phyloP scores from a whole-genome alignment of 2,797 vertebrate species.

The Lithobates sylvaticus region DNA sequence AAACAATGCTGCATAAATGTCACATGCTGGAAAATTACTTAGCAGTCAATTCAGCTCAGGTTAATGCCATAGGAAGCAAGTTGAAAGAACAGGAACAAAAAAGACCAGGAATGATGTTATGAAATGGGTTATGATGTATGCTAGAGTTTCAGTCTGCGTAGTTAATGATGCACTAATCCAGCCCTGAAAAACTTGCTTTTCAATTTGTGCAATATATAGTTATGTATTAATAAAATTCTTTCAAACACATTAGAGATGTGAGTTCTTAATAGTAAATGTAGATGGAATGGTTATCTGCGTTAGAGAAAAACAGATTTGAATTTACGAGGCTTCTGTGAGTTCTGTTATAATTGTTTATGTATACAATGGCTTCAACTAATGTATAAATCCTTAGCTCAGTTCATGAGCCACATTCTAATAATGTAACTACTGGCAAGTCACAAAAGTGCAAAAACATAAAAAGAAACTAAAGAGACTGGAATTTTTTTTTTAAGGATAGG shows the following conservation, averaged over 20 bases:
- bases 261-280: not conserved
- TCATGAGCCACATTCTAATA: no score
- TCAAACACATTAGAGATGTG: not conserved
- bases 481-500: no score
- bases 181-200: constrained; percentile 43
- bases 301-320: not conserved
- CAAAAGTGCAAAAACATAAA: no score
- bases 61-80: constrained; percentile 10
- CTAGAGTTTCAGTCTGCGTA: not conserved
- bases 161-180: constrained; percentile 47
- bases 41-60: not conserved
- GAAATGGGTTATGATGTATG: constrained; percentile 6
- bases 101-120: not conserved
- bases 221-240: constrained; percentile 56
- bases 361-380: not conserved
- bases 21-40: not conserved
- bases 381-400: not conserved
- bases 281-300: not conserved
- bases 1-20: not conserved
- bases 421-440: no score
- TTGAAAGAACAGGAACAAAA: not conserved
- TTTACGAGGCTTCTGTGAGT: not conserved
- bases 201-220: constrained; percentile 54
- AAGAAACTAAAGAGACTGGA: no score
- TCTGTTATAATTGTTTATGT: not conserved